Percentiles rank a stretch among this genome's conserved stretches.
Evolutionary conservation across 2,797 vertebrate species (phyloP).

Genomic region (Megaceryle alcyon): DNA sequence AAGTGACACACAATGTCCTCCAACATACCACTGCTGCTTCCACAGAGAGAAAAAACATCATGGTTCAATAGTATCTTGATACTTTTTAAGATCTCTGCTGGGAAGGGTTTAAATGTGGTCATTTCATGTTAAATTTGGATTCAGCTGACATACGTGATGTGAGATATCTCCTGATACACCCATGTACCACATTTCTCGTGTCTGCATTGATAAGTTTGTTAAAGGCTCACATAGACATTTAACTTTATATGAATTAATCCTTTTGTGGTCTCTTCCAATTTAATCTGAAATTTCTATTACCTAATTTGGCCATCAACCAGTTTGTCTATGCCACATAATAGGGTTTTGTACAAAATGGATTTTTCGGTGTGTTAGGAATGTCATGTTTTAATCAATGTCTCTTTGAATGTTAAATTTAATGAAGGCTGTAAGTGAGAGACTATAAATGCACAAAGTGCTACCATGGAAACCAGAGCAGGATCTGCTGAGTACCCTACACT

Average conservation of each 20-base stretch:
- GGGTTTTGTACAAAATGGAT: conserved; percentile 72
- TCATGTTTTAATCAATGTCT: conserved; percentile 82
- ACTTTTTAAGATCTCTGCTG: neutral
- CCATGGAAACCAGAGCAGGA: conserved; percentile 75
- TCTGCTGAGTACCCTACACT: neutral
- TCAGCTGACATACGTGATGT: neutral
- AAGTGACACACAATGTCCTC: neutral
- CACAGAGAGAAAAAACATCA: neutral
- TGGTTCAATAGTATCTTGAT: neutral
- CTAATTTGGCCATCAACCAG: conserved; percentile 78
- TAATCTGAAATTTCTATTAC: conserved; percentile 75
- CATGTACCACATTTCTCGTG: neutral
- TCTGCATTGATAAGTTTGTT: neutral
- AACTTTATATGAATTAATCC: conserved; percentile 10
- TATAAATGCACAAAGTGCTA: conserved; percentile 74
- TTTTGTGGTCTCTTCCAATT: conserved; percentile 62
- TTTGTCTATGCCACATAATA: conserved; percentile 72
- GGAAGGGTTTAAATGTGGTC: neutral
- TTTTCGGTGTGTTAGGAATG: conserved; percentile 72
- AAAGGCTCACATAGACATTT: neutral
- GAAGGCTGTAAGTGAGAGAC: conserved; percentile 75
- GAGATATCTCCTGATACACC: neutral
- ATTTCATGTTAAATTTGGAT: neutral
- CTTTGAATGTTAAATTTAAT: conserved; percentile 76
- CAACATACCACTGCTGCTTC: neutral